phyloP scores from a whole-genome alignment of 2,888 invertebrate species.

The Holacanthella duospinosa region DNA sequence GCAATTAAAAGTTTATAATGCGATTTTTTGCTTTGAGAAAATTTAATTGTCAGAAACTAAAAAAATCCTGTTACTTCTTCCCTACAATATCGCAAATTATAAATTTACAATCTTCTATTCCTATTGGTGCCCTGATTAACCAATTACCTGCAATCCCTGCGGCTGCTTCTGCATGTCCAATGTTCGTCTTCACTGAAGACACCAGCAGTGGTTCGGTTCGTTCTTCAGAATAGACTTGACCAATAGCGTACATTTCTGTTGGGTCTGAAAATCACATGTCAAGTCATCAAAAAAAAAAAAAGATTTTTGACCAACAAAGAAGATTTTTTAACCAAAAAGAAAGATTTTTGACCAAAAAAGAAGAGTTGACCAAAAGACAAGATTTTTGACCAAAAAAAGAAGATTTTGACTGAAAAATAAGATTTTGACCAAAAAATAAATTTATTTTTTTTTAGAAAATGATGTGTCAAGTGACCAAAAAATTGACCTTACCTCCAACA shows the following conservation, averaged over 20 bases:
- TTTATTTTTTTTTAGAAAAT: not conserved
- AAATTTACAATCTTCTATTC: not conserved
- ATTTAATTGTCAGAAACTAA: too few species aligned
- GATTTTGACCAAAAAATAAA: too few species aligned
- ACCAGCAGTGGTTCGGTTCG: not conserved
- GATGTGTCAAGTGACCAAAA: not conserved
- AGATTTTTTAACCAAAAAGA: too few species aligned
- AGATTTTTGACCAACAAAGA: not conserved
- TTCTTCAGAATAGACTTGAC: not conserved
- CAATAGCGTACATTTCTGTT: conserved; percentile 8
- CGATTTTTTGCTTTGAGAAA: too few species aligned
- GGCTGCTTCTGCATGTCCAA: conserved; percentile 11
- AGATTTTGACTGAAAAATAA: too few species aligned
- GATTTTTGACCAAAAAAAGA: too few species aligned
- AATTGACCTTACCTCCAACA: not conserved
- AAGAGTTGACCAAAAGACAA: too few species aligned
- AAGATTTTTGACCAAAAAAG: too few species aligned
- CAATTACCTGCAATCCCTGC: conserved; percentile 8
- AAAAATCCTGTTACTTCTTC: not conserved
- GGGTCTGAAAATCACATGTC: not conserved
- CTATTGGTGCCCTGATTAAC: too few species aligned
- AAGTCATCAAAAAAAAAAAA: not conserved
- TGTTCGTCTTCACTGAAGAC: conserved; percentile 10
- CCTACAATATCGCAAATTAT: not conserved
- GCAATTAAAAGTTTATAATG: too few species aligned